Evolutionary conservation across 2,888 invertebrate genomes (phyloP).

Genomic region (Tanaodytes sp.): DNA sequence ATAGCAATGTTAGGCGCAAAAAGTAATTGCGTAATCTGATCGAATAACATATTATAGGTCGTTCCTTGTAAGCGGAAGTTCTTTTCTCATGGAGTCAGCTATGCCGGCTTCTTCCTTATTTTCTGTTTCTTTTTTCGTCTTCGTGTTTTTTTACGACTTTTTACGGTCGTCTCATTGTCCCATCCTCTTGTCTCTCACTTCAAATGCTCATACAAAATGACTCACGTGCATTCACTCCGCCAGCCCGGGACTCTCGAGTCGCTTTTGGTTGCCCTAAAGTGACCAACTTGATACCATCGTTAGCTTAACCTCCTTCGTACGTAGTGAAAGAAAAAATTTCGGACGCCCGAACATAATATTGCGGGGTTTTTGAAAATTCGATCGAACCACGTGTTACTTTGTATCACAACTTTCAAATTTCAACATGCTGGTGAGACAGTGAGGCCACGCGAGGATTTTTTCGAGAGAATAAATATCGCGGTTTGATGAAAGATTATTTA

Average conservation of each 20-base stretch:
- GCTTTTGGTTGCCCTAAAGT: constrained; percentile 55
- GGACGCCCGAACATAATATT: too few relatives aligned
- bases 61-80: constrained; percentile 36
- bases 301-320: constrained; percentile 26
- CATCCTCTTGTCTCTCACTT: constrained; percentile 40
- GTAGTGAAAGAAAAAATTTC: too few relatives aligned
- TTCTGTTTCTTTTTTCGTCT: too few relatives aligned
- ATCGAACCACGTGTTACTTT: too few relatives aligned
- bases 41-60: constrained; percentile 41
- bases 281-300: constrained; percentile 60
- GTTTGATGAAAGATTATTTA: too few relatives aligned
- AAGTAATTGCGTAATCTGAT: constrained; percentile 41
- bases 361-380: too few relatives aligned
- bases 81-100: constrained; percentile 35
- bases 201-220: constrained; percentile 37
- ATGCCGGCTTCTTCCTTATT: constrained; percentile 46
- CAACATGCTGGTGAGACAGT: too few relatives aligned
- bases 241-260: constrained; percentile 51
- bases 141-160: constrained; percentile 47
- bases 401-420: too few relatives aligned
- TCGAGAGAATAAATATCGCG: too few relatives aligned
- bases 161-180: constrained; percentile 46
- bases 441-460: too few relatives aligned
- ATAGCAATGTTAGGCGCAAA: too few relatives aligned
- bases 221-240: constrained; percentile 24